phyloP scores from a whole-genome alignment of 2,888 invertebrate species.

The Agriopis aurantiaria region DNA sequence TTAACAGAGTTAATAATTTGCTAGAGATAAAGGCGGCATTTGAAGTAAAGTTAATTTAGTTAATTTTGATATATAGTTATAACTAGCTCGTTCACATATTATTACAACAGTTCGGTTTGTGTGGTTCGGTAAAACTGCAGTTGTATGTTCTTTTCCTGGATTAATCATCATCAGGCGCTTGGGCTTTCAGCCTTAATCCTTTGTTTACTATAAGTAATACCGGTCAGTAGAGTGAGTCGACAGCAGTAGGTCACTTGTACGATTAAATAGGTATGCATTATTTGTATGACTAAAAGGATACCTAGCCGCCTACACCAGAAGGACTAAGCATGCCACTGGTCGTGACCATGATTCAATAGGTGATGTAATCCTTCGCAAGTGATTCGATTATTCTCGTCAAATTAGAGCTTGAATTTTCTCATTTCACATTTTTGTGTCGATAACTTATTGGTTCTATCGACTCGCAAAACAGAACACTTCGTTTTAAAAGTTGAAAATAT shows the following conservation, averaged over 20 bases:
- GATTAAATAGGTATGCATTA: constrained; percentile 44
- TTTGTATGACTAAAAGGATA: constrained; percentile 75
- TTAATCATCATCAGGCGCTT: background rate
- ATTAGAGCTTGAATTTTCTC: constrained; percentile 57
- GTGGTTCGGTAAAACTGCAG: background rate
- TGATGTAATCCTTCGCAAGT: constrained; percentile 81
- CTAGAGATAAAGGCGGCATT: no score
- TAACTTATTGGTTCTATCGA: constrained; percentile 5
- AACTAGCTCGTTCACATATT: no score
- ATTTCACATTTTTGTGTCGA: constrained; percentile 15
- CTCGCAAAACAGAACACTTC: background rate
- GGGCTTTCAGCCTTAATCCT: background rate
- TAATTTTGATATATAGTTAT: no score
- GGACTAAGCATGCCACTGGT: constrained; percentile 67
- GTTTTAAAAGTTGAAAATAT: background rate
- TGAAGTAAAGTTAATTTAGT: no score
- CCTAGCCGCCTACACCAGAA: constrained; percentile 69
- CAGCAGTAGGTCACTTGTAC: constrained; percentile 41
- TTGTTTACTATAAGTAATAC: constrained; percentile 46
- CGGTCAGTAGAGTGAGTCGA: constrained; percentile 70
- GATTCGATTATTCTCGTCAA: constrained; percentile 73
- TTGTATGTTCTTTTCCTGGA: background rate
- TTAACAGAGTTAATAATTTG: no score
- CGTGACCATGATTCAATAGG: constrained; percentile 81
- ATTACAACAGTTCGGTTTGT: background rate